phyloP scores from a whole-genome alignment of 2,797 vertebrate genomes.

The Caiman crocodilus region DNA sequence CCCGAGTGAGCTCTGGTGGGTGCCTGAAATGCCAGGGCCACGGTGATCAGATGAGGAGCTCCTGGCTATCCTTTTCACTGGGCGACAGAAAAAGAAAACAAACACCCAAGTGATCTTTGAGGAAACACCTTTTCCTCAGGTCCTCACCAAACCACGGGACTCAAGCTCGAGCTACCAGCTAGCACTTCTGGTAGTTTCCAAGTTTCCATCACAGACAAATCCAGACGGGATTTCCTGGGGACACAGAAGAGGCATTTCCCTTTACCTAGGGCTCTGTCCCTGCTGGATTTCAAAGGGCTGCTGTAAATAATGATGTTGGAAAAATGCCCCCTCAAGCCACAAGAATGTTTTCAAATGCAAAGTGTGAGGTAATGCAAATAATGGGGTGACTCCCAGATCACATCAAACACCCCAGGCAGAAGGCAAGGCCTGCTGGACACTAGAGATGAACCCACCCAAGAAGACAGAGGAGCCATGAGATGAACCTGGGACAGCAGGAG shows the following conservation, averaged over 20 bases:
- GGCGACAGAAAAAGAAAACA: not conserved
- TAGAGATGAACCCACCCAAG: not conserved
- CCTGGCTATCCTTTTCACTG: not conserved
- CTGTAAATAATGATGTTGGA: not conserved
- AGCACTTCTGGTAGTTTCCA: not conserved
- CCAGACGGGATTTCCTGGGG: not conserved
- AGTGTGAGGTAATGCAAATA: no score
- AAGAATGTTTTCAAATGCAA: no score
- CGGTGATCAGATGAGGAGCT: not conserved
- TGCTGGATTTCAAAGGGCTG: not conserved
- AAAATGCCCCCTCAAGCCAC: no score
- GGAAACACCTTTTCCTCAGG: not conserved
- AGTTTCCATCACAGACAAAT: not conserved
- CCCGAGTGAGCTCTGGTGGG: not conserved
- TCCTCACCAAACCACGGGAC: not conserved
- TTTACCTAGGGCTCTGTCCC: not conserved
- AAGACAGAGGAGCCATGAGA: accelerated
- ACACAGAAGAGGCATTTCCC: not conserved
- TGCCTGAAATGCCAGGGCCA: not conserved
- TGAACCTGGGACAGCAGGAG: not conserved
- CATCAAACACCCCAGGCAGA: no score
- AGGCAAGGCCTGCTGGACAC: no score
- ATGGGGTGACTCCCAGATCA: no score
- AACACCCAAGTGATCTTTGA: not conserved
- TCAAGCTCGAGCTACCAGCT: not conserved